Base-by-base conservation (phyloP, 2,113 vertebrate species). In the Ophthalmolycus amberensis region DNA sequence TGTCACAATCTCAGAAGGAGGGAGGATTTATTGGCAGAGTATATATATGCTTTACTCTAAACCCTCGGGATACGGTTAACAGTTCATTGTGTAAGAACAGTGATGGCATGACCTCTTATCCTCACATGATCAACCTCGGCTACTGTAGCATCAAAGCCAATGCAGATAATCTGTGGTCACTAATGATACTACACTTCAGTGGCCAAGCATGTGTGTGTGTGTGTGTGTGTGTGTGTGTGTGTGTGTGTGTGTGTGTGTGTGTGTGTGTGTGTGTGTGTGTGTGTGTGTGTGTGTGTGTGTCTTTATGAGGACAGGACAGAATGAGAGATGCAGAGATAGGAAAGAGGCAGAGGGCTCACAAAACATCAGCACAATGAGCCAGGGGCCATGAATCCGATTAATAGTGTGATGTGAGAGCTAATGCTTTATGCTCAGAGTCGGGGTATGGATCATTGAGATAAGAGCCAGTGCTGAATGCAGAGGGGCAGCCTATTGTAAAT, bases 381-480 rank as follows among this genome's bases (percentile, higher is more conserved):
- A 84, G 76, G 81, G 89, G 82, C 87, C 86, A 92, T 90, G 73
- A 91, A 93, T 90, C 79, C 34, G 74, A 91, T 92, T 92, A 92
- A 91, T 90, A 81, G 80, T 60, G 88, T 77, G 86, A 90, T 85
- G 80, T 88, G 89, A 87, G 59, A 59, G 76, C 81, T 89, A 85
- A 91, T 77, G 83, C 72, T 84, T 88, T 78, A 75, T 79, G 77
- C 83, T 82, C 75, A 64, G 74, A 89, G 72, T 72, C 27, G 8
- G 67, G 67, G 71, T 83, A 70, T 88, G 90, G 84, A 90, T 92
- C 89, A 85, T 82, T 89, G 80, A 85, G 91, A 91, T 89, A 86
- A 84, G 86, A 82, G 78, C 40, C 16, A 0, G n/a, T 52, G 87
- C 87, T 88, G 82, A 91, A 91, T 90, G 69, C 37, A 38, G 75